Conservation (phyloP, 2,797 vertebrate species). For the Rhabdophis nuchalis region DNA sequence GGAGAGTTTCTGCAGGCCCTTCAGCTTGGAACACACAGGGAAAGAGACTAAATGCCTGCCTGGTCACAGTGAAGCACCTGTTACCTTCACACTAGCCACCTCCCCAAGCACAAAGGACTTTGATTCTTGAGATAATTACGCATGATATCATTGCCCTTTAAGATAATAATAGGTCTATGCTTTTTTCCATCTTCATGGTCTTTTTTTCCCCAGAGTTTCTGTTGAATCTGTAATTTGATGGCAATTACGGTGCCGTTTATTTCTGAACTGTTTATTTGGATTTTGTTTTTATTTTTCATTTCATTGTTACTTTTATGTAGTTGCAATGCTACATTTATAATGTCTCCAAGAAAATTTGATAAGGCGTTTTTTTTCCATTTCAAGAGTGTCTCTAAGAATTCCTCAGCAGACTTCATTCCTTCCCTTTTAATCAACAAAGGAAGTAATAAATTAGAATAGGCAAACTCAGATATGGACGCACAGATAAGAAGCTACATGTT, state of each 20-base stretch:
- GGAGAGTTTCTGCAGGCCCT: not conserved
- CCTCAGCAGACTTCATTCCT: not conserved
- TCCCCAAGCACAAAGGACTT: not conserved
- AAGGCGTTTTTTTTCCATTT: not conserved
- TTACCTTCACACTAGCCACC: not conserved
- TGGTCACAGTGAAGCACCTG: not conserved
- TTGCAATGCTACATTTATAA: not conserved
- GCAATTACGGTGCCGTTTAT: not conserved
- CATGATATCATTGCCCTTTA: not conserved
- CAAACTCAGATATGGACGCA: not conserved
- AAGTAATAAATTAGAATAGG: not conserved
- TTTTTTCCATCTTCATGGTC: not conserved
- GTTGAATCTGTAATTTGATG: not conserved
- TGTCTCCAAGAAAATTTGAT: not conserved
- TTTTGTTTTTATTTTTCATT: not conserved
- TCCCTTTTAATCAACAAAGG: not conserved
- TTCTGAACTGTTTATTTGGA: not conserved
- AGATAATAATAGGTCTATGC: not conserved
- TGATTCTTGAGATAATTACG: not conserved
- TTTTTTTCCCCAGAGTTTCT: not conserved
- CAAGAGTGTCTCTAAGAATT: not conserved
- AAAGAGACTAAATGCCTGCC: not conserved
- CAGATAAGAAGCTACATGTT: not conserved
- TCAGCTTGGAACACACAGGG: no score
- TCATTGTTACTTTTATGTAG: not conserved